Conservation (phyloP, 1,140 invertebrate genomes). For the Drosophila tsacasi region DNA sequence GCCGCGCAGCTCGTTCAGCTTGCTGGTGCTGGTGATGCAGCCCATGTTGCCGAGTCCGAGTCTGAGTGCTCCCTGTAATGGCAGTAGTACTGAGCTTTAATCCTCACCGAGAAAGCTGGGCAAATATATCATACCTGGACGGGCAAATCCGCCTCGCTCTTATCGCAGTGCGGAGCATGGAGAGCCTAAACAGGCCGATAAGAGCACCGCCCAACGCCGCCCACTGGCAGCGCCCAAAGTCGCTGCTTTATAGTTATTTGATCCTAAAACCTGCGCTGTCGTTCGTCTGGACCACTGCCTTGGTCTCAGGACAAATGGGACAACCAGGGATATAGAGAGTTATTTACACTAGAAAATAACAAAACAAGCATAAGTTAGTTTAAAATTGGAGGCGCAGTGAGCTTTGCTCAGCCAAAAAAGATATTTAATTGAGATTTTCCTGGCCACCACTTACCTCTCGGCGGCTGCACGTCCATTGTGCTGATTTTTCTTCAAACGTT, state of each 20-base stretch:
- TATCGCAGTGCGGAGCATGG: slow-evolving; percentile 38
- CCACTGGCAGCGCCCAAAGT: slow-evolving; percentile 23
- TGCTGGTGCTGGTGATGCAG: slow-evolving; percentile 91
- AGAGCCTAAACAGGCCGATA: slow-evolving; percentile 29
- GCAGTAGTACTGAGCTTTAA: not conserved
- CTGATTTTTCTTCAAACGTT: slow-evolving; percentile 38
- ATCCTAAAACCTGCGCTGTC: not conserved
- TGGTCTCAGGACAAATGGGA: not conserved
- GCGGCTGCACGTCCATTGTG: slow-evolving; percentile 63
- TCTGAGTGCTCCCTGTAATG: not conserved
- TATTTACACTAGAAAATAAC: slow-evolving; percentile 1
- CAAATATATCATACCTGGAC: slow-evolving; percentile 15
- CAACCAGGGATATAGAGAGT: not conserved
- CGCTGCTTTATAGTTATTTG: not conserved
- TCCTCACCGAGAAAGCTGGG: no score
- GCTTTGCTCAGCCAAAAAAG: not conserved
- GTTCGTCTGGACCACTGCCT: not conserved
- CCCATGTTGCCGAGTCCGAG: slow-evolving; percentile 87
- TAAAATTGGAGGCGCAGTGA: slow-evolving; percentile 4
- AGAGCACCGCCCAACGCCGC: slow-evolving; percentile 27
- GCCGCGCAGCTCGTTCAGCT: slow-evolving; percentile 88
- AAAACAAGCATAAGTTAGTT: slow-evolving; percentile 5
- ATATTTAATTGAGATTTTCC: not conserved
- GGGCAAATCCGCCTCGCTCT: slow-evolving; percentile 26
- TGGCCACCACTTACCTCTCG: slow-evolving; percentile 34